Percentiles rank a stretch among this genome's conserved stretches.
Conservation (phyloP, 2,797 vertebrate genomes). For the Neosalanx taihuensis region DNA sequence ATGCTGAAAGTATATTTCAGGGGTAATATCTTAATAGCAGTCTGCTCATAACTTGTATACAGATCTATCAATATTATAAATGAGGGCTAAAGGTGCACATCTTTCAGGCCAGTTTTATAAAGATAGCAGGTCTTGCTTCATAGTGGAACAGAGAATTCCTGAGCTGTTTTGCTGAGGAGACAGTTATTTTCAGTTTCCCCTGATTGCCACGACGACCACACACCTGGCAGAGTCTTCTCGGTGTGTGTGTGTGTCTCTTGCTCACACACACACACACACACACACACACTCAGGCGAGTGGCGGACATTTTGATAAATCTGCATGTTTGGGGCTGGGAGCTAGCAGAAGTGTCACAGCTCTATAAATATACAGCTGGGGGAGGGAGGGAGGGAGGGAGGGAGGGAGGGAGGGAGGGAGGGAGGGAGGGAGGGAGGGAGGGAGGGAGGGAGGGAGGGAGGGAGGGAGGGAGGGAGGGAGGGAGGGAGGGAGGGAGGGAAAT, state of each 20-base stretch:
- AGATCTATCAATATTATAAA: too few relatives aligned
- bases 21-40: too few relatives aligned
- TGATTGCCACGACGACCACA: conserved; percentile 42
- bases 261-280: conserved; percentile 14
- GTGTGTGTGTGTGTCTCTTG: conserved; percentile 9
- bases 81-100: too few relatives aligned
- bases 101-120: too few relatives aligned
- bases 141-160: conserved; percentile 7
- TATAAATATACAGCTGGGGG: conserved; percentile 40
- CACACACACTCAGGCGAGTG: neutral
- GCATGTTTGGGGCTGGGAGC: conserved; percentile 43
- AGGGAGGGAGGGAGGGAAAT: neutral
- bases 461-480: neutral
- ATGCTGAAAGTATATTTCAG: too few relatives aligned
- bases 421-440: conserved; percentile 7
- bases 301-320: conserved; percentile 43
- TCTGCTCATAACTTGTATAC: too few relatives aligned
- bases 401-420: neutral
- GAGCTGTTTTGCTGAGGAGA: conserved; percentile 23
- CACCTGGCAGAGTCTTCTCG: conserved; percentile 29
- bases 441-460: conserved; percentile 13
- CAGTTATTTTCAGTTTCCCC: conserved; percentile 9
- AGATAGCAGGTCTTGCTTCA: neutral
- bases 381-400: neutral
- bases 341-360: conserved; percentile 27